Evolutionary conservation across 2,888 invertebrate species (phyloP), one percentile per base, ranked within the genome.

Genomic region (Eristalis arbustorum): DNA sequence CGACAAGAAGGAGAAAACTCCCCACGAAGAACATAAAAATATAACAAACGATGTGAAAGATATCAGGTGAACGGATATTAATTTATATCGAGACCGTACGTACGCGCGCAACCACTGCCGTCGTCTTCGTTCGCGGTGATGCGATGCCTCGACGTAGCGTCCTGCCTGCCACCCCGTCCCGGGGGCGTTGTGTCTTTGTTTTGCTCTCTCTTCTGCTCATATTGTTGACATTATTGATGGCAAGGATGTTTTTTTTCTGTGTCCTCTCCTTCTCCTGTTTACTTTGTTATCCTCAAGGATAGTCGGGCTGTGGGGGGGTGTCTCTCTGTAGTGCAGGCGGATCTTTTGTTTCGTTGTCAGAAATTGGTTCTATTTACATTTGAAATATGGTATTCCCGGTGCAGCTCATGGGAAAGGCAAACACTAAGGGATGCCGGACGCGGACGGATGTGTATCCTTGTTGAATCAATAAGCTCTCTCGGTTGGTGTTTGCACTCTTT

Each of bases 21-120:
- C 31, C 31, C 49, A 18, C 18, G 40, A 67, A 68, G 14, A 72
- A 49, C 40, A 68, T 42, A 63, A 57, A 73, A 76, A 13, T 78
- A 74, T 63, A 77, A 71, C 85, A 62, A 87, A 83, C 87, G 78
- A 87, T 87, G 87, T 87, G 87, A 87, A 87, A 79, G 87, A 83
- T 87, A 87, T 87, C 87, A 87, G 87, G 87, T 87, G 83, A 87
- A 75, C 67, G 72, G 87, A 83, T 87, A 87, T 87, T 87, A 87
- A 87, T 83, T 87, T 87, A 79, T 87, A 87, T 87, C 77, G 82
- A 78, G 68, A 59, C 69, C 81, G 77, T 31, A 31, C 31, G 31
- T 59, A 63, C 59, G 42, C 42, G n/a, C 42, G 42, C 42, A 14
- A 18, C 6, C n/a, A 31, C n/a, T 18, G 5, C 14, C 1, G 3